These are phyloP conservation scores for Monodelphis domestica DNA, from an alignment of 2,797 vertebrate genomes.

Conservation along the genomic window DNA sequence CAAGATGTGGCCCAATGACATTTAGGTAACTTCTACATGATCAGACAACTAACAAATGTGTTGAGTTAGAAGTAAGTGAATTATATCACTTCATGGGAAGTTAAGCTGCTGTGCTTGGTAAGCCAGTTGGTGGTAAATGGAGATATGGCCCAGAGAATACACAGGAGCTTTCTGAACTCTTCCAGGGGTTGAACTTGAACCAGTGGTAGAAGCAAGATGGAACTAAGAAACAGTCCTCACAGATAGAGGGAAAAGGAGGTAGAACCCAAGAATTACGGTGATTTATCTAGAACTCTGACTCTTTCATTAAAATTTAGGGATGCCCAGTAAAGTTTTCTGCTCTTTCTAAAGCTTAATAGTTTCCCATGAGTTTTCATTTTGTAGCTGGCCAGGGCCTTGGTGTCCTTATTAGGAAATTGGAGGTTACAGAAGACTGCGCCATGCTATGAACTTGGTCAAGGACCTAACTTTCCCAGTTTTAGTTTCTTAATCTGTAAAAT, in stretches of 20 bases:
- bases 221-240: background rate
- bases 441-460: background rate
- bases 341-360: background rate
- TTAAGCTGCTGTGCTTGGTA: background rate
- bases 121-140: background rate
- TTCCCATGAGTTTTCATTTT: background rate
- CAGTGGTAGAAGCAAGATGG: background rate
- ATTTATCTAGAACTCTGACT: background rate
- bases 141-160: background rate
- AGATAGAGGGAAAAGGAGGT: background rate
- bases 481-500: background rate
- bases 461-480: background rate
- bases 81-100: background rate
- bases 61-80: background rate
- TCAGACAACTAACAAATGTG: background rate
- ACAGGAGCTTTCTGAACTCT: background rate
- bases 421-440: background rate
- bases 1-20: background rate
- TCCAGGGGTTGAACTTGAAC: background rate
- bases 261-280: background rate
- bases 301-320: background rate
- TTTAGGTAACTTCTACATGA: background rate
- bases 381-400: background rate
- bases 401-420: background rate
- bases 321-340: background rate